A percentile compares a stretch with the other conserved stretches of the same genome.
Conservation (phyloP, 1,140 invertebrate species). For the Philopotamus ludificatus region DNA sequence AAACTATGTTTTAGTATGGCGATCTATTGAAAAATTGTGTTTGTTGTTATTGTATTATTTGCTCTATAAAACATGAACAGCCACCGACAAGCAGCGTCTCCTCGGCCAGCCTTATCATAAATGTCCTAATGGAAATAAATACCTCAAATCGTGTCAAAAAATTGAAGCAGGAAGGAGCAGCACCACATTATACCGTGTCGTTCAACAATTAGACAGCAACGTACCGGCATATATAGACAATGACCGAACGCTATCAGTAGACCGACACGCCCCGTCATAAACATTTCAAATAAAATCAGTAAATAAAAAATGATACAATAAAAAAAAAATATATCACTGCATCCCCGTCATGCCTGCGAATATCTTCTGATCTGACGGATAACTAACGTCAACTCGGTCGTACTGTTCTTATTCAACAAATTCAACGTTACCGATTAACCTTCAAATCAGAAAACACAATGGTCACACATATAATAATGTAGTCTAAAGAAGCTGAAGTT, state of each 20-base stretch:
- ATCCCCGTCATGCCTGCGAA: background rate
- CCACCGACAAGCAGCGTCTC: background rate
- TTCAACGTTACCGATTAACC: too few species aligned
- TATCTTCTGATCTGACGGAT: background rate
- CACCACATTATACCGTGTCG: slow-evolving; percentile 9
- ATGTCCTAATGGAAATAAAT: slow-evolving; percentile 37
- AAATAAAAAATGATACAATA: background rate
- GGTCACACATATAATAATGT: background rate
- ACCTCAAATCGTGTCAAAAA: slow-evolving; percentile 38
- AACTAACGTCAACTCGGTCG: too few species aligned
- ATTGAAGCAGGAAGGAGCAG: slow-evolving; percentile 23
- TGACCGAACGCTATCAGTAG: slow-evolving; percentile 4
- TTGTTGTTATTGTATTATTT: too few species aligned
- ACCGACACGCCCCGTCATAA: slow-evolving; percentile 1
- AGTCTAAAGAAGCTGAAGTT: slow-evolving; percentile 4
- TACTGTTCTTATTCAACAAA: too few species aligned
- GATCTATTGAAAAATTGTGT: too few species aligned
- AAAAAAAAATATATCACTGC: background rate
- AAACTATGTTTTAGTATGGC: too few species aligned
- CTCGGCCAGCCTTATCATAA: background rate
- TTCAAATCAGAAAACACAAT: slow-evolving; percentile 20
- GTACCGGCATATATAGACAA: slow-evolving; percentile 12
- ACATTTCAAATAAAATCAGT: slow-evolving; percentile 16
- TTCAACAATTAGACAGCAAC: slow-evolving; percentile 23
- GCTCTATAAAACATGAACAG: too few species aligned